Evolutionary conservation across 2,888 invertebrate species (phyloP).

Genomic region (Anticlea derivata): DNA sequence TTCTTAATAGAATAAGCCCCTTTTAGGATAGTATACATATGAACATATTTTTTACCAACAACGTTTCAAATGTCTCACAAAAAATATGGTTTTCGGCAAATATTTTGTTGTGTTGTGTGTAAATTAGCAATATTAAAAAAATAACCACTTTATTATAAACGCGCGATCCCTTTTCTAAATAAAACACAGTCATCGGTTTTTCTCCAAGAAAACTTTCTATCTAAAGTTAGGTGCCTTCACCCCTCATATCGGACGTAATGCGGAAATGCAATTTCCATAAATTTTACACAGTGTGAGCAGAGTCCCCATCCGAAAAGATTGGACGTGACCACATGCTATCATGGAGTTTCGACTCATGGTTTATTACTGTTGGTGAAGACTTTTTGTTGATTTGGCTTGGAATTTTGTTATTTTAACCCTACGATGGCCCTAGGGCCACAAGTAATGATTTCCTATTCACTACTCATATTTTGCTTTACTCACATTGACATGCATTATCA

Average conservation of each 20-base stretch:
- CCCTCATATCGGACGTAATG: slow-evolving; percentile 69
- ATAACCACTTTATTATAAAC: not conserved
- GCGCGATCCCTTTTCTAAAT: slow-evolving; percentile 1
- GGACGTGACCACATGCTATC: slow-evolving; percentile 67
- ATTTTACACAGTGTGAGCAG: slow-evolving; percentile 80
- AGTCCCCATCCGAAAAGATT: slow-evolving; percentile 76
- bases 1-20: too few species aligned
- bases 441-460: too few species aligned
- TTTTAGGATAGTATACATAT: too few species aligned
- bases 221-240: slow-evolving; percentile 49
- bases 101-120: too few species aligned
- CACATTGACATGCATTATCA: too few species aligned
- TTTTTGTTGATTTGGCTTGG: slow-evolving; percentile 11
- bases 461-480: too few species aligned
- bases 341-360: slow-evolving; percentile 38
- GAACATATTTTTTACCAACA: too few species aligned
- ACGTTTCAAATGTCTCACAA: too few species aligned
- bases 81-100: too few species aligned
- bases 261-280: slow-evolving; percentile 83
- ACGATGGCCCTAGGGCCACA: too few species aligned
- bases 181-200: slow-evolving; percentile 34
- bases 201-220: slow-evolving; percentile 46
- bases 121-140: too few species aligned
- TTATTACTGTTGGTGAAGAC: slow-evolving; percentile 46
- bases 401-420: not conserved